phyloP scores from a whole-genome alignment of 1,140 invertebrate species.

The Drosophila repleta region DNA sequence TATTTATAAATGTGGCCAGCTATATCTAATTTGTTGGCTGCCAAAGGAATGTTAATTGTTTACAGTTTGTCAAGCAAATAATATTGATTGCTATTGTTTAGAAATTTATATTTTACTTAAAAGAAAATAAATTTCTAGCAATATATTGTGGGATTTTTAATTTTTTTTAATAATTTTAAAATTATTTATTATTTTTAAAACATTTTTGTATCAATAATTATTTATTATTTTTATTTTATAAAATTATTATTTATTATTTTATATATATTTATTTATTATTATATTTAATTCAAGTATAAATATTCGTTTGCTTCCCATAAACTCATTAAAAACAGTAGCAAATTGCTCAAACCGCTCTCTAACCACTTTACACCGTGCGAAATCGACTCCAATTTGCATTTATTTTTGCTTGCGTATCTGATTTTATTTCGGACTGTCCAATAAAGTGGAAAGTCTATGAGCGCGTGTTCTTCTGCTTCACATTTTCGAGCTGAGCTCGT shows the following conservation, averaged over 20 bases:
- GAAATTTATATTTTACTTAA: too few species aligned
- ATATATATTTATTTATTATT: too few species aligned
- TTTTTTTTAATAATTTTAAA: too few species aligned
- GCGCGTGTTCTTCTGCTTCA: conserved; percentile 31
- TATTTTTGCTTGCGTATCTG: conserved; percentile 5
- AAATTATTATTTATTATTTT: too few species aligned
- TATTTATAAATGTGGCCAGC: background rate
- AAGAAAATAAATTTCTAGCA: too few species aligned
- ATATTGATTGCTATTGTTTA: background rate
- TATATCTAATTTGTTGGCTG: background rate
- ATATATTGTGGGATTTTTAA: too few species aligned
- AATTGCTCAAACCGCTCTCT: conserved; percentile 45
- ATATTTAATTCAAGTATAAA: too few species aligned
- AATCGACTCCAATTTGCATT: conserved; percentile 44
- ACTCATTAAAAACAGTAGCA: conserved; percentile 22
- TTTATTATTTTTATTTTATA: too few species aligned
- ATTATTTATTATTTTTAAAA: too few species aligned
- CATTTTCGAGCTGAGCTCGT: conserved; percentile 2
- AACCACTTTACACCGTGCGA: conserved; percentile 38
- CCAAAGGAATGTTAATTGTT: background rate
- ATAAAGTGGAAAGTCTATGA: conserved; percentile 37
- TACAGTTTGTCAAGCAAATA: background rate
- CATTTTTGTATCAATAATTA: too few species aligned
- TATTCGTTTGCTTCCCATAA: background rate
- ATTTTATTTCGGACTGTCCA: conserved; percentile 36